These are phyloP conservation scores for Netelia fuscicornis DNA, from an alignment of 2,888 invertebrate species.

Conservation along the genomic window DNA sequence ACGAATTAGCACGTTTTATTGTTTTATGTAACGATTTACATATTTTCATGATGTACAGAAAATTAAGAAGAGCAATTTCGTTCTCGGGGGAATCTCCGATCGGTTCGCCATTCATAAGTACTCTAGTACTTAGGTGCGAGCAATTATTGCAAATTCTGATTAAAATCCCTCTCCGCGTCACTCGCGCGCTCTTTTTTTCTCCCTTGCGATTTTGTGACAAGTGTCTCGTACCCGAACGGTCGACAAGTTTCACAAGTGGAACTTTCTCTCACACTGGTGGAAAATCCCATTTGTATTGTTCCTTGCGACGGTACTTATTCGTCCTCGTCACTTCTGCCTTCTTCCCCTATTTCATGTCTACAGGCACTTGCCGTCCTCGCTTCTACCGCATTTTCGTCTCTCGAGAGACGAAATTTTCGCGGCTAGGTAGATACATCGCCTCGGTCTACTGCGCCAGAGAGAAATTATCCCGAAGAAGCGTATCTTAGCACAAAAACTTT, in stretches of 20 bases:
- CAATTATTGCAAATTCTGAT: conserved; percentile 39
- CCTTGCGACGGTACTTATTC: conserved; percentile 58
- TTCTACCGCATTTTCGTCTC: conserved; percentile 34
- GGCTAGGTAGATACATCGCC: conserved; percentile 17
- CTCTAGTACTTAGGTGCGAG: conserved; percentile 24
- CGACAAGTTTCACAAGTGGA: conserved; percentile 57
- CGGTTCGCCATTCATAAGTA: not conserved
- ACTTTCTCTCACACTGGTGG: conserved; percentile 51
- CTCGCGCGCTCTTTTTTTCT: not conserved
- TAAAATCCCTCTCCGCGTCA: not conserved
- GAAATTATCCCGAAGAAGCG: conserved; percentile 50
- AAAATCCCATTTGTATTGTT: conserved; percentile 66
- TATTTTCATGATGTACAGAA: not conserved
- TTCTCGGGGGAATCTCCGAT: conserved; percentile 11
- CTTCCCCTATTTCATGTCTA: not conserved
- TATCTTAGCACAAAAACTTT: conserved; percentile 40
- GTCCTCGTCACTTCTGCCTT: conserved; percentile 15
- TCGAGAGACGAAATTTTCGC: conserved; percentile 31
- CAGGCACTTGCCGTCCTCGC: conserved; percentile 21
- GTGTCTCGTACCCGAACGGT: conserved; percentile 23
- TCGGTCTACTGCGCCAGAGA: conserved; percentile 1
- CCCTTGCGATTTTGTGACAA: conserved; percentile 13
- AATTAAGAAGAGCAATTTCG: conserved; percentile 27
- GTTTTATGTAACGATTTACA: not conserved
- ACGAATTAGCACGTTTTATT: not conserved